Percentiles rank a stretch among this genome's conserved stretches.
phyloP scores from a whole-genome alignment of 1,140 invertebrate genomes.

The Pogonognathellus flavescens region DNA sequence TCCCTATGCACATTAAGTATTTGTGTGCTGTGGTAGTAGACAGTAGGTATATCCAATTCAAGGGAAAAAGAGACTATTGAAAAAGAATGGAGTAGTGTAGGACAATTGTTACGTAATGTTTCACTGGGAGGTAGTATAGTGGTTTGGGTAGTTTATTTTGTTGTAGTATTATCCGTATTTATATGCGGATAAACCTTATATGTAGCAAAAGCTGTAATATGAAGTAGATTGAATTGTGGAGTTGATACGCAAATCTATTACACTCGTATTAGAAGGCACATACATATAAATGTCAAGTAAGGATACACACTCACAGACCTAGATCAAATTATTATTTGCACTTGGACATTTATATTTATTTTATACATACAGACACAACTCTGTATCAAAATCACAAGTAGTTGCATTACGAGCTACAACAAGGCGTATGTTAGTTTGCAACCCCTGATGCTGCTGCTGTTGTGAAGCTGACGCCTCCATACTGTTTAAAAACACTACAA shows the following conservation, averaged over 20 bases:
- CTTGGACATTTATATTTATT: conserved; percentile 3
- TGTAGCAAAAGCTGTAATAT: no score
- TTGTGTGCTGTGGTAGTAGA: no score
- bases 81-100: no score
- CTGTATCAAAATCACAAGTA: not conserved
- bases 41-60: no score
- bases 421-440: not conserved
- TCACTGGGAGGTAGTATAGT: no score
- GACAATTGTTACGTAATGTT: no score
- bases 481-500: not conserved
- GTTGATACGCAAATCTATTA: not conserved
- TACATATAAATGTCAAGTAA: not conserved
- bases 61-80: no score
- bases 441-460: not conserved
- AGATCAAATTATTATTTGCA: not conserved
- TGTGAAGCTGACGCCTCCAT: conserved; percentile 12
- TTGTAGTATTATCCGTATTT: no score
- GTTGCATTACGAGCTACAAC: not conserved
- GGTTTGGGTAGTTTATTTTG: no score
- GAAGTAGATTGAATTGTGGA: no score
- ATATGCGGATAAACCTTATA: no score
- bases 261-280: not conserved
- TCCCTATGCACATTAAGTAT: not conserved
- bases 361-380: not conserved
- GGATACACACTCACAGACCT: not conserved